Percentiles rank a stretch among this genome's conserved stretches.
These are phyloP conservation scores for Centrocercus urophasianus DNA, from an alignment of 2,113 vertebrate species.

Conservation along the genomic window DNA sequence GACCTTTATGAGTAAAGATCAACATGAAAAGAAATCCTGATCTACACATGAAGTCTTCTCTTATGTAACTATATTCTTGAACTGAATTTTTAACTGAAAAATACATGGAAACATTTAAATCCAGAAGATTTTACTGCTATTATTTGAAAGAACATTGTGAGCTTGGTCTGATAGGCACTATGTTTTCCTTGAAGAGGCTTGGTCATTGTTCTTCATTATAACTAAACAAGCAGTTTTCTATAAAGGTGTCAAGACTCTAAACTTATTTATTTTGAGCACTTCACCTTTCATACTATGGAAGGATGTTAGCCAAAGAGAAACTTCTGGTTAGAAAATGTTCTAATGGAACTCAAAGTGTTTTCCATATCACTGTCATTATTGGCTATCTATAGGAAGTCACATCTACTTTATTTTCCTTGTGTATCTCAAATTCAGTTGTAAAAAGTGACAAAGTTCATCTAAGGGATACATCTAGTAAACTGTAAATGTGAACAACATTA, in stretches of 20 bases:
- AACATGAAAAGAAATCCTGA: conserved; percentile 24
- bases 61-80: neutral
- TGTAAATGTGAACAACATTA: neutral
- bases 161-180: neutral
- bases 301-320: neutral
- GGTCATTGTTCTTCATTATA: neutral
- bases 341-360: neutral
- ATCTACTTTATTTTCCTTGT: neutral
- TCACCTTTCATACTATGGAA: neutral
- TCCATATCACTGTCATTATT: neutral
- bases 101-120: neutral
- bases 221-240: neutral
- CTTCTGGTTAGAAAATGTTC: neutral
- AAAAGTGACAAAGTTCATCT: neutral
- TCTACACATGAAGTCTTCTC: neutral
- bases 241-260: neutral
- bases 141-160: neutral
- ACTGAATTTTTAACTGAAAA: neutral
- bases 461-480: neutral
- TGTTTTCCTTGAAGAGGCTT: neutral
- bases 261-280: neutral
- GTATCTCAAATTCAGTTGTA: neutral
- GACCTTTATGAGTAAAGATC: conserved; percentile 54
- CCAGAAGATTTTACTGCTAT: neutral
- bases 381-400: neutral